Percentiles rank a stretch among this genome's conserved stretches.
Conservation (phyloP, 2,797 vertebrate species). For the Pseudopleuronectes americanus region DNA sequence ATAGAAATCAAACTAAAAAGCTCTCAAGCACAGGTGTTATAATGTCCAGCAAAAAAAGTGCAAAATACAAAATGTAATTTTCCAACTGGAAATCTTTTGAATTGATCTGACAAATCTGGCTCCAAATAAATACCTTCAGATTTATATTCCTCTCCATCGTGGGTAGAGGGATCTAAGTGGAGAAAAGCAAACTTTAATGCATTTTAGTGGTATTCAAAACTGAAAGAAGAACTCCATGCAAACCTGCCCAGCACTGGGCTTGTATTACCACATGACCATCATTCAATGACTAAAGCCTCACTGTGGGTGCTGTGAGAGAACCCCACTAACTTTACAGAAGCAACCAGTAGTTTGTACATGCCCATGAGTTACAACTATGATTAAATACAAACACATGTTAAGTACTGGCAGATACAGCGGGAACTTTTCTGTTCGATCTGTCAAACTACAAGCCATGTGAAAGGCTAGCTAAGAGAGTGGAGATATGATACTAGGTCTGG, state of each 20-base stretch:
- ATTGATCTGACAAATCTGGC: slow-evolving; percentile 52
- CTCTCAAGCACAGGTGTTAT: slow-evolving; percentile 59
- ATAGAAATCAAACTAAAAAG: slow-evolving; percentile 48
- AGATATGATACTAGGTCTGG: too few species aligned
- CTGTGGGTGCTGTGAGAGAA: neutral
- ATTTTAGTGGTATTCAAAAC: slow-evolving; percentile 53
- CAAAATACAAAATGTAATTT: slow-evolving; percentile 52
- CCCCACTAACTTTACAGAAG: too few species aligned
- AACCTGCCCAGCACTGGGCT: slow-evolving; percentile 25
- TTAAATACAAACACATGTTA: neutral
- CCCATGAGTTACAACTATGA: neutral
- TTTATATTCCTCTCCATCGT: slow-evolving; percentile 85
- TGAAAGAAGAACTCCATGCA: slow-evolving; percentile 52
- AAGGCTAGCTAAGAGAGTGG: too few species aligned
- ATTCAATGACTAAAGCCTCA: neutral
- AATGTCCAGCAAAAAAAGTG: slow-evolving; percentile 44
- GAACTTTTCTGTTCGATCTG: too few species aligned
- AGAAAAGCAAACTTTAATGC: slow-evolving; percentile 82
- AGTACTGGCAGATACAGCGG: too few species aligned
- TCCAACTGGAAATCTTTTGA: slow-evolving; percentile 31
- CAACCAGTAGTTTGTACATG: neutral
- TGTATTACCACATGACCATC: neutral
- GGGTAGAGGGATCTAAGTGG: slow-evolving; percentile 83
- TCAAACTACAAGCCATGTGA: neutral
- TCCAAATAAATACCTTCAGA: slow-evolving; percentile 86